Conservation (phyloP, 2,113 vertebrate species). For the Cariama cristata region DNA sequence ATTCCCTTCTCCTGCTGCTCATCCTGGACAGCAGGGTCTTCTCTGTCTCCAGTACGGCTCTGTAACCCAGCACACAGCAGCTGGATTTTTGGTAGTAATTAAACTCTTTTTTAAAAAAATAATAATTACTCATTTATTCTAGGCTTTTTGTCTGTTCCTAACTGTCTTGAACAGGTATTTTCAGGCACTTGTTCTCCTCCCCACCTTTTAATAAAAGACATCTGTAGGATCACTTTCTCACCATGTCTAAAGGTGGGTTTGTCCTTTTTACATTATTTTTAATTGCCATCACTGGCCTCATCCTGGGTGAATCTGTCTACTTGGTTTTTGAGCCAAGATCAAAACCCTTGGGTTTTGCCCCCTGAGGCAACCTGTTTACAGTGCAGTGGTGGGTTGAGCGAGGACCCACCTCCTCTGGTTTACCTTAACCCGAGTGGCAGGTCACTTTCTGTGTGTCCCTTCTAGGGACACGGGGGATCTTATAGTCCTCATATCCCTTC, state of each 20-base stretch:
- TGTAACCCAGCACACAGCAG: neutral
- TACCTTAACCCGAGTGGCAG: fast-evolving
- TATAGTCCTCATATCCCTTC: neutral
- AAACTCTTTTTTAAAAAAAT: neutral
- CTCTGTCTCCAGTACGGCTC: neutral
- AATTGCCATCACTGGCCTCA: neutral
- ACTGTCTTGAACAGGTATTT: neutral
- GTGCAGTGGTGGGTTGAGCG: neutral
- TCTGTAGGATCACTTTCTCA: neutral
- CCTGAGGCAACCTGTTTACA: neutral
- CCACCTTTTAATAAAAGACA: neutral
- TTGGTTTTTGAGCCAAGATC: neutral
- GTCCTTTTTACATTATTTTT: neutral
- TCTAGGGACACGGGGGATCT: neutral
- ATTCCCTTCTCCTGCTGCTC: neutral
- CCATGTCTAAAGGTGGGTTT: neutral
- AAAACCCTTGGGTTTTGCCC: neutral
- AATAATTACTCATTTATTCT: neutral
- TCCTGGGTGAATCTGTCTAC: neutral
- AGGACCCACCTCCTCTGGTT: neutral
- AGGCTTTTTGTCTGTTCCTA: neutral
- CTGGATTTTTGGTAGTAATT: neutral
- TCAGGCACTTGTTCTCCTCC: neutral
- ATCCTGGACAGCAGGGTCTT: no score
- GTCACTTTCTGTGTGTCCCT: neutral